phyloP scores from a whole-genome alignment of 2,113 vertebrate species.

The Elachura formosa region DNA sequence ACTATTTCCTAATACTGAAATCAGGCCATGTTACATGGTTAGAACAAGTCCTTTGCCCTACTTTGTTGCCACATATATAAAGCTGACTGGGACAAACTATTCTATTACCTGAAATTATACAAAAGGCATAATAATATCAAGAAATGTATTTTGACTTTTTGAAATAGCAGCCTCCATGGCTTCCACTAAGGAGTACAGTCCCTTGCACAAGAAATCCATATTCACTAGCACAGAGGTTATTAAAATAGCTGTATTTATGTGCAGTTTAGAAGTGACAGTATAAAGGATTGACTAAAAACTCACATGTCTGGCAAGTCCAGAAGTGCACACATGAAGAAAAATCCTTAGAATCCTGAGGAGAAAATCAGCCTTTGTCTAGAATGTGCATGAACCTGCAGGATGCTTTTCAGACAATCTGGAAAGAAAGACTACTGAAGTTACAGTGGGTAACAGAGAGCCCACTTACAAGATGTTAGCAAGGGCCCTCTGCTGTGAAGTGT shows the following conservation, averaged over 20 bases:
- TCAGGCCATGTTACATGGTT: background rate
- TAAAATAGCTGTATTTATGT: background rate
- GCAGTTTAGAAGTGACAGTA: background rate
- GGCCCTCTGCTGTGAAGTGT: conserved; percentile 26
- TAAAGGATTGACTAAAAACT: background rate
- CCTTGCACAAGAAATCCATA: background rate
- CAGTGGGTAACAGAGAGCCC: background rate
- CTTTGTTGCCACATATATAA: background rate
- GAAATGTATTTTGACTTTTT: background rate
- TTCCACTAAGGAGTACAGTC: background rate
- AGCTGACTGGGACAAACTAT: background rate
- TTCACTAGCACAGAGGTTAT: background rate
- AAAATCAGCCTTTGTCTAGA: background rate
- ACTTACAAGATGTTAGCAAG: conserved; percentile 36
- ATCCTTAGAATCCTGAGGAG: background rate
- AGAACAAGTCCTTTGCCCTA: background rate
- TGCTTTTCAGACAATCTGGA: background rate
- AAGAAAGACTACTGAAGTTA: background rate
- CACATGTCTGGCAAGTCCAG: background rate
- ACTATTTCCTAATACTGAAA: background rate
- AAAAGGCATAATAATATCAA: background rate
- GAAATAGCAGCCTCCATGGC: background rate
- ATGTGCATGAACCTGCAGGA: background rate
- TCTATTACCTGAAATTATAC: background rate
- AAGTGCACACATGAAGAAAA: background rate